These are phyloP conservation scores for Acestrorhynchus altus DNA, from an alignment of 2,797 vertebrate genomes.

Conservation along the genomic window DNA sequence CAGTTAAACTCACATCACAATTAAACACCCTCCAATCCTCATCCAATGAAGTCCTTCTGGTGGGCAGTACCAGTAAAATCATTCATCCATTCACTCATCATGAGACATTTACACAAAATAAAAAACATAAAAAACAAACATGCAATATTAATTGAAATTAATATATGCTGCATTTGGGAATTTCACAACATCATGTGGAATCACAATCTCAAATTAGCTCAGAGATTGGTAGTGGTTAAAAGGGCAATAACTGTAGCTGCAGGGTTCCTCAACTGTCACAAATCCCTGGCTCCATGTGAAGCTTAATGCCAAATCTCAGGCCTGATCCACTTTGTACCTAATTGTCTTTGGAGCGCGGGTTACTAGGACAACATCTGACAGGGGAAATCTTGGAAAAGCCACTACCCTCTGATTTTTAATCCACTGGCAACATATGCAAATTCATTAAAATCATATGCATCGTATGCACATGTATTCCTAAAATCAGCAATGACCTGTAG, in stretches of 20 bases:
- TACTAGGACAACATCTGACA: slow-evolving; percentile 4
- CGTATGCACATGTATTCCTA: neutral
- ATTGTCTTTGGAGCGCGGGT: neutral
- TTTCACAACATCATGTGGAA: neutral
- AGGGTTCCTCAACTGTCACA: neutral
- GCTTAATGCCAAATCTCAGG: slow-evolving; percentile 15
- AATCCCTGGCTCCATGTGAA: neutral
- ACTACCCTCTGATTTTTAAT: neutral
- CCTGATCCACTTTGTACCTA: slow-evolving; percentile 20
- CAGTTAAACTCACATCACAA: no score
- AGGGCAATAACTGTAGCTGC: neutral
- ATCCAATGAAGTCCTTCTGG: no score
- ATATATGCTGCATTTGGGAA: neutral
- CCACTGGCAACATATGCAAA: neutral
- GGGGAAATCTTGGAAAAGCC: slow-evolving; percentile 3
- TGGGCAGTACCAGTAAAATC: no score
- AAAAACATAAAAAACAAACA: neutral
- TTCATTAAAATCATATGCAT: neutral
- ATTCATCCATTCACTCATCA: no score
- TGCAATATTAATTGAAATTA: neutral
- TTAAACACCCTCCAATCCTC: no score
- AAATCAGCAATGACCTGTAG: neutral
- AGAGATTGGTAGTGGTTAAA: neutral
- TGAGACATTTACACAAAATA: neutral
- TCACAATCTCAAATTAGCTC: neutral